A percentile compares a stretch with the other conserved stretches of the same genome.
Evolutionary conservation across 2,797 vertebrate species (phyloP).

Genomic region (Darevskia nairensis): DNA sequence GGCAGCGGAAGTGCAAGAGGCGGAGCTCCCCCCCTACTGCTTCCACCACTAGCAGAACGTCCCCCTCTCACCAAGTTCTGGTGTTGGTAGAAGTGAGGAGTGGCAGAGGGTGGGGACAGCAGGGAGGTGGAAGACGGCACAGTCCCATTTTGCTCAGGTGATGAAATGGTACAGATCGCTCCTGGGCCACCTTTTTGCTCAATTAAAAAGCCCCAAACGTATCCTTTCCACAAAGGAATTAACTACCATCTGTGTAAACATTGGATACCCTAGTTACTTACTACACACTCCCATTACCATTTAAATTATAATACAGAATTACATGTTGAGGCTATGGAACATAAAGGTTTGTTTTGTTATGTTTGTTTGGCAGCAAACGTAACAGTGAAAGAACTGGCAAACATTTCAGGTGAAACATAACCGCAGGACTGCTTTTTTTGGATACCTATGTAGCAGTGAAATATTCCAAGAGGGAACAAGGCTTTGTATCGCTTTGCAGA

Average conservation of each 20-base stretch:
- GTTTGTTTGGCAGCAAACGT: conserved; percentile 1
- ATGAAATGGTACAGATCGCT: too few relatives aligned
- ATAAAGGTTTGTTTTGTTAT: not conserved
- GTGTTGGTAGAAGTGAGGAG: too few relatives aligned
- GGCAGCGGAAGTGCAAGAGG: too few relatives aligned
- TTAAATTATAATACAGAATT: not conserved
- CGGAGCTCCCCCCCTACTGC: too few relatives aligned
- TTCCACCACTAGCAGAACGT: not conserved
- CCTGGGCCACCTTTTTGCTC: not conserved
- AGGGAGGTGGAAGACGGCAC: too few relatives aligned
- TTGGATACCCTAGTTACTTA: too few relatives aligned
- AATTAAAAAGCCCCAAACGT: not conserved
- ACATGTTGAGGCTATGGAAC: not conserved
- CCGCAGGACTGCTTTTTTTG: not conserved
- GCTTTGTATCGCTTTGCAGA: not conserved
- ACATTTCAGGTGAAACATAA: conserved; percentile 21
- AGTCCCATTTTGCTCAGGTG: too few relatives aligned
- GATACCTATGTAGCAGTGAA: not conserved
- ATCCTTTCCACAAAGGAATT: too few relatives aligned
- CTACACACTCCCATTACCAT: not conserved
- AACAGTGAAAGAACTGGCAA: not conserved
- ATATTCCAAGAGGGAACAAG: not conserved
- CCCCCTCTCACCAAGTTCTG: not conserved
- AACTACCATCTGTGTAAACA: too few relatives aligned
- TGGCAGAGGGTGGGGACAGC: too few relatives aligned